Base-by-base conservation (phyloP, 2,113 vertebrate species). In the Nyctibius bracteatus region DNA sequence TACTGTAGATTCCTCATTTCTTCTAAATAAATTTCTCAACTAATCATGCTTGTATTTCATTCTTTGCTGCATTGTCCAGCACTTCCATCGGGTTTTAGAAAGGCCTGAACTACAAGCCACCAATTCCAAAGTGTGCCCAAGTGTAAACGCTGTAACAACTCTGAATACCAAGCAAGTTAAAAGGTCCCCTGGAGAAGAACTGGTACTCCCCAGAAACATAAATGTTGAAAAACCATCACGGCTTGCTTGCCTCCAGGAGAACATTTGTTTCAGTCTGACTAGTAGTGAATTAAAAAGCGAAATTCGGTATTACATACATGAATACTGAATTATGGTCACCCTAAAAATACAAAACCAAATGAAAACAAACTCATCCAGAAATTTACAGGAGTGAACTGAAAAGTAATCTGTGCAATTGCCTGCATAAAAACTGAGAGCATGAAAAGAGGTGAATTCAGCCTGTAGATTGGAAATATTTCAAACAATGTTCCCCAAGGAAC, bases 201-300 rank as follows among this genome's bases (percentile, higher is more conserved):
- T 54, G 59, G 73, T 30, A 75, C n/a, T 61, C 51, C 47, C 23
- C 37, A 86, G 88, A 72, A 96, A 91, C 70, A 92, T 27, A 96
- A 94, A 89, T 59, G 72, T 31, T 81, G 94, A 68, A 90, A 88
- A 95, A 88, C 73, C 84, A 90, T 49, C 92, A 97, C 25, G 52
- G 43, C 18, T 83, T 87, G 71, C 86, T 79, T 94, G 86, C 92
- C 74, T 92, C 37, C 49, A 55, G 73, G 12, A 87, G 66, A 96
- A 82, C 16, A 39, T 20, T 88, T 58, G 90, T 91, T 91, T 71
- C 62, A 86, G 79, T 37, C 35, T 94, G 67, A n/a, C 51, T 27
- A 57, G 77, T 39, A 90, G n/a, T 30, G 54, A 96, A 97, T 91
- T 68, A 43, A 68, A 73, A 93, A 71, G 52, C 54, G 46, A 61